A percentile compares a stretch with the other conserved stretches of the same genome.
phyloP scores from a whole-genome alignment of 2,888 invertebrate species.

The Hirtodrosophila confusa region DNA sequence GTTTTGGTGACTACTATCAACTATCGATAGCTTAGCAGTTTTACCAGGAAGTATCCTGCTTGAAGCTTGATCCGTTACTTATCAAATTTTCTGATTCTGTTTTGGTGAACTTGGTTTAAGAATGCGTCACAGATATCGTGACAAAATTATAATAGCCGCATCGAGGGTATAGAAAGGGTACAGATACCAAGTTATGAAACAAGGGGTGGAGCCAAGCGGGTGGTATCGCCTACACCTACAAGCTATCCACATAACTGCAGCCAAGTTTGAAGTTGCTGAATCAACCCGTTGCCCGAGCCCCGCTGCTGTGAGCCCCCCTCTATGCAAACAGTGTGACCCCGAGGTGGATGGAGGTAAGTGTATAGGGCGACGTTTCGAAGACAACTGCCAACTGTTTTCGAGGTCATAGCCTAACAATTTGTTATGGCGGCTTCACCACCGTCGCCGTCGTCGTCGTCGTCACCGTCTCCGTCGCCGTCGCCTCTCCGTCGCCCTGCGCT shows the following conservation, averaged over 20 bases:
- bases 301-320: no score
- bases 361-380: constrained; percentile 59
- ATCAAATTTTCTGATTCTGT: no score
- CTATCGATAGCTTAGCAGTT: no score
- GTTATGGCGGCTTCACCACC: constrained; percentile 57
- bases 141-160: no score
- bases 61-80: no score
- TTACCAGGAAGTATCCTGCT: no score
- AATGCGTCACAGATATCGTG: no score
- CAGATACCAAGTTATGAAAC: constrained; percentile 21
- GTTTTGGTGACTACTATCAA: no score
- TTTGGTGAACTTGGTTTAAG: no score
- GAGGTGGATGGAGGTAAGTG: neutral
- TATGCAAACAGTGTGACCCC: no score
- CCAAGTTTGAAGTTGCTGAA: constrained; percentile 60
- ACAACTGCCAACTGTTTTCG: constrained; percentile 76
- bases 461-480: constrained; percentile 19
- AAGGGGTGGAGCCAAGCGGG: neutral
- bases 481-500: constrained; percentile 38
- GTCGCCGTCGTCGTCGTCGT: constrained; percentile 16
- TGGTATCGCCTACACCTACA: constrained; percentile 26
- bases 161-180: no score
- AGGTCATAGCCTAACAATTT: constrained; percentile 79
- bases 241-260: constrained; percentile 29
- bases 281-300: constrained; percentile 26